These are phyloP conservation scores for Trematomus loennbergii DNA, from an alignment of 2,113 vertebrate genomes.

Conservation along the genomic window DNA sequence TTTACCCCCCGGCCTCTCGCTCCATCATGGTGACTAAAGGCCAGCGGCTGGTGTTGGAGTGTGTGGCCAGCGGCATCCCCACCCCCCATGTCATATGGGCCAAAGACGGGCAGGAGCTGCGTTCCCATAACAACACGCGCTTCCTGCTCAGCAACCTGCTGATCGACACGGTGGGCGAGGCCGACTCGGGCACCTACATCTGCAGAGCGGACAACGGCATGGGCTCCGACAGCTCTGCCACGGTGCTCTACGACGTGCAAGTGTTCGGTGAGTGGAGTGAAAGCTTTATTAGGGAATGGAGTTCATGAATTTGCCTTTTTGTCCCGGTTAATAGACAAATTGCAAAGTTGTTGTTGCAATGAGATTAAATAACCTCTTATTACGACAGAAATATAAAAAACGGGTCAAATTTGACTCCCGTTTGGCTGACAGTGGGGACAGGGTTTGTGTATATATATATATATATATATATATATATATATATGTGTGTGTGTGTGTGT, in stretches of 20 bases:
- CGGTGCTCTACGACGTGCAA: conserved; percentile 93
- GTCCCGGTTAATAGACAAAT: too few species aligned
- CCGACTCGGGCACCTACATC: conserved; percentile 93
- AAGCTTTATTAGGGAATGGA: neutral
- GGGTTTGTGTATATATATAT: neutral
- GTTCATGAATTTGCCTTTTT: conserved; percentile 22
- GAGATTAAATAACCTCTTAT: too few species aligned
- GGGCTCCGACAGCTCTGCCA: conserved; percentile 81
- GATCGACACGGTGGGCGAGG: conserved; percentile 90
- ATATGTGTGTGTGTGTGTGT: too few species aligned
- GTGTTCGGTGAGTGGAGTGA: conserved; percentile 90
- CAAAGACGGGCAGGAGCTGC: conserved; percentile 89
- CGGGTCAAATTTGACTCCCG: conserved; percentile 24
- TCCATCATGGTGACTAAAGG: conserved; percentile 97
- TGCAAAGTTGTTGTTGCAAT: too few species aligned
- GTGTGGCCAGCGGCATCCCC: conserved; percentile 95
- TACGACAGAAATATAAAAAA: too few species aligned
- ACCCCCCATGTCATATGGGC: conserved; percentile 93
- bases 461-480: too few species aligned
- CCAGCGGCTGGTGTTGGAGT: conserved; percentile 95
- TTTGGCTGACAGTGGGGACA: conserved; percentile 35
- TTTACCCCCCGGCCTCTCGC: conserved; percentile 93
- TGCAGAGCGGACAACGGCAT: conserved; percentile 93
- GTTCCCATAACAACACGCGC: conserved; percentile 91
- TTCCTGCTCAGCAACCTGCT: conserved; percentile 96